Conservation (phyloP, 1,140 invertebrate species). For the Coboldia fuscipes region DNA sequence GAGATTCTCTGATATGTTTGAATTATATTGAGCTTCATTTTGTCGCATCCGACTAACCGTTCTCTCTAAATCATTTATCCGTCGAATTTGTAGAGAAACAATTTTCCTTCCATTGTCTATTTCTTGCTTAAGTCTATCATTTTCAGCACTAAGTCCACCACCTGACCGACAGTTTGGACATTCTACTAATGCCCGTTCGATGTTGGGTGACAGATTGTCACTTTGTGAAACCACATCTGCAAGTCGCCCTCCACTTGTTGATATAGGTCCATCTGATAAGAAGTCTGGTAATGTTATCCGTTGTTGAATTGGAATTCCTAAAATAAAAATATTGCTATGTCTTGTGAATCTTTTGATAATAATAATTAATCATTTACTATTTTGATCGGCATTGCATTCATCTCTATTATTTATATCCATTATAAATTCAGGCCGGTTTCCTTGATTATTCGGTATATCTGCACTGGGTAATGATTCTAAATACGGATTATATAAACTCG, state of each 20-base stretch:
- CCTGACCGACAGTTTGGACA: slow-evolving; percentile 7
- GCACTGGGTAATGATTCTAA: no score
- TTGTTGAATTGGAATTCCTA: background rate
- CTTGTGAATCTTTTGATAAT: no score
- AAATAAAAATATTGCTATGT: no score
- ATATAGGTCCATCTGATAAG: slow-evolving; percentile 45
- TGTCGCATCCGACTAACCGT: slow-evolving; percentile 26
- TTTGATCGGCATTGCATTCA: no score
- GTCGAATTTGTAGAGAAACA: slow-evolving; percentile 25
- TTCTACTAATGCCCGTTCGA: slow-evolving; percentile 16
- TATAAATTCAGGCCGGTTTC: no score
- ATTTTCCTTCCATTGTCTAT: slow-evolving; percentile 27
- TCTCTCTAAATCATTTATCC: slow-evolving; percentile 26
- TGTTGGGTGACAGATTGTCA: slow-evolving; percentile 15
- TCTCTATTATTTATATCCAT: no score
- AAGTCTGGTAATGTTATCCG: slow-evolving; percentile 45
- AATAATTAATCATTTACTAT: no score
- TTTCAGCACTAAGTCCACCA: slow-evolving; percentile 26
- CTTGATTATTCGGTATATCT: no score
- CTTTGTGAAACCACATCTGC: slow-evolving; percentile 24
- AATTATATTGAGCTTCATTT: slow-evolving; percentile 26
- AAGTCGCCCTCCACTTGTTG: slow-evolving; percentile 22
- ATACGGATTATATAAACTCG: no score
- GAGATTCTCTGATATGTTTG: slow-evolving; percentile 27
- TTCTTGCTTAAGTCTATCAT: slow-evolving; percentile 31